A percentile compares a stretch with the other conserved stretches of the same genome.
Evolutionary conservation across 2,113 vertebrate genomes (phyloP).

Genomic region (Ctenomys sociabilis): DNA sequence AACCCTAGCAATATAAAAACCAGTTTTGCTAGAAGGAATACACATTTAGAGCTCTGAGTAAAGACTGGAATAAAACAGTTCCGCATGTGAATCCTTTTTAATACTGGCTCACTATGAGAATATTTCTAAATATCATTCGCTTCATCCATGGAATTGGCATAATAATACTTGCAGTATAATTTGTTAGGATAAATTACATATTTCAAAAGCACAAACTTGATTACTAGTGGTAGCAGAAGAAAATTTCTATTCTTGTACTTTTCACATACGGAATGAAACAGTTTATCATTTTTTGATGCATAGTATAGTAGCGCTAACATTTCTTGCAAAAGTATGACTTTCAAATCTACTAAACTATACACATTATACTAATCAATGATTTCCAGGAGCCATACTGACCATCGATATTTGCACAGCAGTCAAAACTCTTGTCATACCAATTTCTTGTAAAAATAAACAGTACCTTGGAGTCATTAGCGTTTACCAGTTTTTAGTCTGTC

Average conservation of each 20-base stretch:
- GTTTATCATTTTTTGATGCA: neutral
- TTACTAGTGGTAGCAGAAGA: neutral
- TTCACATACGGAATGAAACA: neutral
- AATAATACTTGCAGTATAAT: neutral
- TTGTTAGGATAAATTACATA: neutral
- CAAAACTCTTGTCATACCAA: neutral
- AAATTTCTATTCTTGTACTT: neutral
- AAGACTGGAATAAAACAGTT: neutral
- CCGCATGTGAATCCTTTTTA: neutral
- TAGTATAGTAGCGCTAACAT: neutral
- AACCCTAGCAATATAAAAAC: neutral
- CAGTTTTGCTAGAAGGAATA: slow-evolving; percentile 2
- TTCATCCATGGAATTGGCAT: neutral
- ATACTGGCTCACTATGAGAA: neutral
- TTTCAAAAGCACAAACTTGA: slow-evolving; percentile 23
- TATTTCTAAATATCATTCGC: neutral
- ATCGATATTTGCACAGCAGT: neutral
- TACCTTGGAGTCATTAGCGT: neutral
- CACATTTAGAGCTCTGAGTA: neutral
- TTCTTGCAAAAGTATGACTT: slow-evolving; percentile 23
- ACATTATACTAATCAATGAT: neutral
- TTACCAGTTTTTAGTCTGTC: neutral
- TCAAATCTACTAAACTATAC: neutral
- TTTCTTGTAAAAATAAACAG: slow-evolving; percentile 15
- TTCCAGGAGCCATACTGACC: neutral